Evolutionary conservation across 2,888 invertebrate genomes (phyloP).

Genomic region (Pollenia angustigena): DNA sequence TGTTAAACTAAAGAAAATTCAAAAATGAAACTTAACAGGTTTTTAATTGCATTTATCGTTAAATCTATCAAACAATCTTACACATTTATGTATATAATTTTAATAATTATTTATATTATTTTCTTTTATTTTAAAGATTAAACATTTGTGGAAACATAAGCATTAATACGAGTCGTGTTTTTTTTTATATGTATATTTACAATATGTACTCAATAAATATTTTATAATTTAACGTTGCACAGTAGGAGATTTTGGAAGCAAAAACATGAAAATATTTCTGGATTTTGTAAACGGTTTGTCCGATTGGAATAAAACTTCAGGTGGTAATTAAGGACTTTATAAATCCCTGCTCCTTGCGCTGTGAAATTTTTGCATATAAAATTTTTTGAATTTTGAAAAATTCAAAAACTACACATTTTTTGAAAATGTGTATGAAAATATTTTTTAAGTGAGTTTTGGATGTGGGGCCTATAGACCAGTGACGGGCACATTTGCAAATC

Average conservation of each 20-base stretch:
- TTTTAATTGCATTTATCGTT: slow-evolving; percentile 10
- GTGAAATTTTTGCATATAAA: no score
- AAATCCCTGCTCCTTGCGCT: no score
- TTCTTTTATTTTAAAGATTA: slow-evolving; percentile 11
- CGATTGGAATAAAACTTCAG: no score
- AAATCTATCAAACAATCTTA: slow-evolving; percentile 32
- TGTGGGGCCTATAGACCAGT: no score
- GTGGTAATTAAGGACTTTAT: no score
- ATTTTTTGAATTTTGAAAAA: no score
- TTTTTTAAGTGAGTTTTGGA: no score
- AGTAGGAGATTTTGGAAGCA: no score
- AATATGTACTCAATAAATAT: slow-evolving; percentile 47
- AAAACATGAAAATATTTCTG: not conserved
- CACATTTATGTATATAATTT: not conserved
- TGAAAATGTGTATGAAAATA: no score
- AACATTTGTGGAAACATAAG: slow-evolving; percentile 52
- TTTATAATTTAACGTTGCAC: slow-evolving; percentile 45
- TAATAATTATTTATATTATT: not conserved
- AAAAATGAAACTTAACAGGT: not conserved
- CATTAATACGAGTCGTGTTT: slow-evolving; percentile 27
- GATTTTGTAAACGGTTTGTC: not conserved
- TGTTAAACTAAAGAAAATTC: slow-evolving; percentile 74
- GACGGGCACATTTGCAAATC: no score
- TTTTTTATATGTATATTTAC: slow-evolving; percentile 12
- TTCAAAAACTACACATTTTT: no score